phyloP scores from a whole-genome alignment of 1,140 invertebrate genomes.

The Bombus waltoni region DNA sequence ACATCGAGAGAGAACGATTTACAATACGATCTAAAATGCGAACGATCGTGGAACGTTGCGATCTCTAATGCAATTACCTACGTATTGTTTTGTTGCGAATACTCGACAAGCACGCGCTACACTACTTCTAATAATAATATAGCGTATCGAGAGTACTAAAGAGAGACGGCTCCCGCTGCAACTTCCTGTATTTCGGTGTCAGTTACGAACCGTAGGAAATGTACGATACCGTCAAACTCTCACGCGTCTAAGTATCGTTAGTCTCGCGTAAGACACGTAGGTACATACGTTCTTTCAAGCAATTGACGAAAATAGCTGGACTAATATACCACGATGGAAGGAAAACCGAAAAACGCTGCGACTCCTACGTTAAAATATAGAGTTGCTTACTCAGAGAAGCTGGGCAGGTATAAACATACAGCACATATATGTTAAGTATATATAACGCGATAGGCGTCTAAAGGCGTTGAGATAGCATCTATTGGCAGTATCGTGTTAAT shows the following conservation, averaged over 20 bases:
- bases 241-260: conserved; percentile 11
- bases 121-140: conserved; percentile 66
- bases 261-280: background rate
- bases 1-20: background rate
- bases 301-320: background rate
- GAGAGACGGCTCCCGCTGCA: conserved; percentile 26
- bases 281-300: background rate
- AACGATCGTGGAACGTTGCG: background rate
- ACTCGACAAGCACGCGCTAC: conserved; percentile 19
- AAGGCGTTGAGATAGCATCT: background rate
- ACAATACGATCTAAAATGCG: background rate
- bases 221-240: background rate
- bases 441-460: background rate
- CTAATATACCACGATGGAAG: conserved; percentile 3
- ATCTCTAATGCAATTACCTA: background rate
- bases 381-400: conserved; percentile 64
- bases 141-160: conserved; percentile 27
- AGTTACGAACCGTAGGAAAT: conserved; percentile 42
- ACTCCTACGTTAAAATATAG: conserved; percentile 60
- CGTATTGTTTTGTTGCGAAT: conserved; percentile 17
- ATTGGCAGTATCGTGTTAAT: background rate
- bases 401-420: conserved; percentile 71
- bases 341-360: background rate
- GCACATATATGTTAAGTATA: background rate
- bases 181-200: conserved; percentile 35